Percentiles rank a stretch among this genome's conserved stretches.
phyloP scores from a whole-genome alignment of 2,113 vertebrate genomes.

The Eudorcas thomsonii region DNA sequence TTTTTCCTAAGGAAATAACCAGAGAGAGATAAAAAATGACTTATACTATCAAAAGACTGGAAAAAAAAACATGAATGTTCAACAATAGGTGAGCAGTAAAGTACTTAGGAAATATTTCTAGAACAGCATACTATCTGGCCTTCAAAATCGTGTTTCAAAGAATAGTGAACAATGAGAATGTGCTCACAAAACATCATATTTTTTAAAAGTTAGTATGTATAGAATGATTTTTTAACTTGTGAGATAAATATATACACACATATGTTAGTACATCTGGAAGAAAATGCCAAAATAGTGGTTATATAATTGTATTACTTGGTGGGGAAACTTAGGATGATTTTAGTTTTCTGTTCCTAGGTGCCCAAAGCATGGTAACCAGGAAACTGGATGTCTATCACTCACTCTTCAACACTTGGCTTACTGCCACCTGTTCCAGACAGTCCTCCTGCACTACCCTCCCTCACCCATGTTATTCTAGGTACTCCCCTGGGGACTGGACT shows the following conservation, averaged over 20 bases:
- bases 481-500: not conserved
- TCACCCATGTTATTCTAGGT: not conserved
- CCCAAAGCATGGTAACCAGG: not conserved
- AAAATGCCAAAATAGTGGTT: not conserved
- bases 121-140: not conserved
- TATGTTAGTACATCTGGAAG: not conserved
- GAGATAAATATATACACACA: not conserved
- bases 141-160: conserved; percentile 17
- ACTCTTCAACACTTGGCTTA: not conserved
- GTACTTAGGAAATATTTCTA: not conserved
- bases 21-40: not conserved
- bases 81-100: not conserved
- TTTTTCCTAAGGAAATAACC: conserved; percentile 58
- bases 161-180: not conserved
- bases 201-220: not conserved
- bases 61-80: not conserved
- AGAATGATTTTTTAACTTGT: not conserved
- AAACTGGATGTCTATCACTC: not conserved
- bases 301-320: not conserved
- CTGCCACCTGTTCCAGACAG: not conserved
- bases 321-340: not conserved
- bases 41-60: not conserved
- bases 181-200: not conserved
- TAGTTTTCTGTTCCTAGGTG: not conserved
- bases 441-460: not conserved